These are phyloP conservation scores for Cantharis rufa DNA, from an alignment of 2,888 invertebrate genomes.

Conservation along the genomic window DNA sequence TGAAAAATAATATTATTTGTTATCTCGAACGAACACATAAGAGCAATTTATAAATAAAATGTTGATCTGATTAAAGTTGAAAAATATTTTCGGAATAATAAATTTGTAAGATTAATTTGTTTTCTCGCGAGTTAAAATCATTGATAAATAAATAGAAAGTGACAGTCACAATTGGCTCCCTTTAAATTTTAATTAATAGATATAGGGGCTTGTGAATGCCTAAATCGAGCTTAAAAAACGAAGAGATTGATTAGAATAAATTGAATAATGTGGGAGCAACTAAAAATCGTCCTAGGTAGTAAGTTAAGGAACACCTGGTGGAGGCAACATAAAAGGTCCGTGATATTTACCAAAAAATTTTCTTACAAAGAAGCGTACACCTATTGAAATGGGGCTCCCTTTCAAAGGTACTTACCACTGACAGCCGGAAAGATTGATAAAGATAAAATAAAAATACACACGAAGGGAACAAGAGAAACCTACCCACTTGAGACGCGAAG, in stretches of 20 bases:
- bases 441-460: slow-evolving; percentile 27
- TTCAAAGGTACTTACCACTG: slow-evolving; percentile 26
- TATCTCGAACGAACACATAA: not conserved
- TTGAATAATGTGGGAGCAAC: not conserved
- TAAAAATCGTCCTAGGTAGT: not conserved
- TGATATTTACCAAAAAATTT: slow-evolving; percentile 10
- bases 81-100: not conserved
- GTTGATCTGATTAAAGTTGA: not conserved
- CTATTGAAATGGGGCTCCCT: slow-evolving; percentile 26
- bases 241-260: not conserved
- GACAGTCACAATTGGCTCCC: not conserved
- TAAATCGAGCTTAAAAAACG: not conserved
- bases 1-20: slow-evolving; percentile 3
- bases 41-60: not conserved
- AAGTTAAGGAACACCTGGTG: slow-evolving; percentile 11
- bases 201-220: not conserved
- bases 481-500: slow-evolving; percentile 8
- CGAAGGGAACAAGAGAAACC: slow-evolving; percentile 12
- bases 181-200: not conserved
- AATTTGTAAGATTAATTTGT: not conserved
- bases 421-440: slow-evolving; percentile 31
- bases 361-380: slow-evolving; percentile 27
- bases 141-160: not conserved
- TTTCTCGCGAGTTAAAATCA: not conserved
- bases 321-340: slow-evolving; percentile 15